Evolutionary conservation across 2,888 invertebrate genomes (phyloP), one percentile per base, ranked within the genome.

Genomic region (Trypoxylon attenuatum): DNA sequence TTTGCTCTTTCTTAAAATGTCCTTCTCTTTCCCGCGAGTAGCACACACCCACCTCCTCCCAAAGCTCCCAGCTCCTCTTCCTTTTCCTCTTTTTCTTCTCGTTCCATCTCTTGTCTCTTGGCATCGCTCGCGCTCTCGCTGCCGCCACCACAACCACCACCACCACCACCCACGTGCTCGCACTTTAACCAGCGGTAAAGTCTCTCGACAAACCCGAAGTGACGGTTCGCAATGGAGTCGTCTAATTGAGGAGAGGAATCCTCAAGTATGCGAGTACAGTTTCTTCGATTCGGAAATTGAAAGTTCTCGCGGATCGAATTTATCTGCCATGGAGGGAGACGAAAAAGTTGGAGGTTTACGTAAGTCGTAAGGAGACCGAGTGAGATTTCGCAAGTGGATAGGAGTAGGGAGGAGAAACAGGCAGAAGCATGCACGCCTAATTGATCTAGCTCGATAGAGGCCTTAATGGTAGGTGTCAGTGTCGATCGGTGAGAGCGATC

Each of bases 1-100:
- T 73, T 69, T 73, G 55, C 70, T 76, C 76, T 76, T 71, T 71
- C 70, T 74, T 67, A 70, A 79, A 78, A 71, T 79, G 75, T 71
- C 71, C 65, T 52, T 39, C 59, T 47, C 50, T 45, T 53, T 54
- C 57, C 45, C 57, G 43, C 55, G 23, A 38, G 41, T 23, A n/a
- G 46, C 45, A 22, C 6, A 41, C 50, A 50, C 54, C 50, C 42
- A 46, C 45, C 53, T 22, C 21, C 38, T n/a, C n/a, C n/a, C n/a
- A n/a, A n/a, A n/a, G n/a, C n/a, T n/a, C n/a, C n/a, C n/a, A n/a
- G n/a, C n/a, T n/a, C n/a, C n/a, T n/a, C n/a, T n/a, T 38, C 51
- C 43, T 42, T 23, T 16, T 54, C 41, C 45, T 52, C 22, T 29
- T 41, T 25, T 27, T 43, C 22, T n/a, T 21, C 45, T 21, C 13